Percentiles rank a stretch among this genome's conserved stretches.
phyloP scores from a whole-genome alignment of 2,797 vertebrate species.

The Epinephelus coioides region DNA sequence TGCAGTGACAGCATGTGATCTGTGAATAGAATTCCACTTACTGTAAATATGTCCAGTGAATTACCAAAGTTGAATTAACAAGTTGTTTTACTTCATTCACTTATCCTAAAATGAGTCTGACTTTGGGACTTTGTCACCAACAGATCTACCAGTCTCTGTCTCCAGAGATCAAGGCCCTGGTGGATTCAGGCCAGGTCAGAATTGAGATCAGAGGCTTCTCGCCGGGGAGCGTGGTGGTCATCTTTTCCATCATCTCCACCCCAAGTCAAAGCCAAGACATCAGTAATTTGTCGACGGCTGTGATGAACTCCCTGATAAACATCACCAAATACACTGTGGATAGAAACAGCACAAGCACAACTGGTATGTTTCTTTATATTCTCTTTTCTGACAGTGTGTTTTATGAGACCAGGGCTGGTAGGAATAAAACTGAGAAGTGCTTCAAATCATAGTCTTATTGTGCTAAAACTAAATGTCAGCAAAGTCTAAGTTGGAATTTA shows the following conservation, averaged over 20 bases:
- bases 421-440: not conserved
- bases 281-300: slow-evolving; percentile 60
- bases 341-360: slow-evolving; percentile 71
- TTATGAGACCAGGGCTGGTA: not conserved
- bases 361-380: slow-evolving; percentile 73
- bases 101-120: not conserved
- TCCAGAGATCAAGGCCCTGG: slow-evolving; percentile 70
- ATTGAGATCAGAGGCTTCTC: slow-evolving; percentile 81
- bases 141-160: slow-evolving; percentile 84
- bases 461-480: not conserved
- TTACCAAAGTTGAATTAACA: not conserved
- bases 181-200: slow-evolving; percentile 80
- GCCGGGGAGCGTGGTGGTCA: slow-evolving; percentile 86
- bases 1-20: not conserved
- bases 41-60: not conserved
- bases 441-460: not conserved
- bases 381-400: not conserved
- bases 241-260: slow-evolving; percentile 81
- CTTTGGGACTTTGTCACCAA: slow-evolving; percentile 4
- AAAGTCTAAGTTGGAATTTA: not conserved
- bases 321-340: slow-evolving; percentile 81
- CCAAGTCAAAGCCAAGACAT: slow-evolving; percentile 67
- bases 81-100: not conserved
- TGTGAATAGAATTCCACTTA: not conserved
- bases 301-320: slow-evolving; percentile 83